phyloP scores from a whole-genome alignment of 2,113 vertebrate genomes.

The Ctenodactylus gundi region DNA sequence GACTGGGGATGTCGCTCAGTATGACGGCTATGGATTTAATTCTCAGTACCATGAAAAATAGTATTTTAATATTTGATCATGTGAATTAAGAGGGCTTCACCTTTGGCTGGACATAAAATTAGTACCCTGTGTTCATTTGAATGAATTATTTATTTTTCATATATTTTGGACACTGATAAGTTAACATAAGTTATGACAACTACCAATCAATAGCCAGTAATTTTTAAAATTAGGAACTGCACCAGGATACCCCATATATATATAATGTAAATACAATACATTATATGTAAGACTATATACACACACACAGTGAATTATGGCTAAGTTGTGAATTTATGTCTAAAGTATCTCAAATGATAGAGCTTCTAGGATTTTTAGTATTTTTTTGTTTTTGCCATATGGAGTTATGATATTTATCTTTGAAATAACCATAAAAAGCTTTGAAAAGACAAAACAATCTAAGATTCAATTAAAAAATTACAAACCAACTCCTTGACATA shows the following conservation, averaged over 20 bases:
- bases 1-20: too few species aligned
- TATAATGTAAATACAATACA: not conserved
- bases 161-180: not conserved
- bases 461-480: not conserved
- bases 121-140: not conserved
- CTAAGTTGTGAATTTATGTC: not conserved
- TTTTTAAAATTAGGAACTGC: not conserved
- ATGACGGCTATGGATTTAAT: not conserved
- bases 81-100: not conserved
- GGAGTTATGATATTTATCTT: not conserved
- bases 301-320: conserved; percentile 1
- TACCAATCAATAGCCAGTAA: not conserved
- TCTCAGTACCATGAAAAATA: conserved; percentile 11
- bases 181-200: not conserved
- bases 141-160: not conserved
- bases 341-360: not conserved
- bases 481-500: not conserved
- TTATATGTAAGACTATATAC: too few species aligned
- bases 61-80: conserved; percentile 4
- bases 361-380: not conserved
- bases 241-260: not conserved
- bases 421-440: not conserved
- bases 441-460: not conserved
- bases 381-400: conserved; percentile 44
- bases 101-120: conserved; percentile 9